These are phyloP conservation scores for Microplitis deprimator DNA, from an alignment of 2,888 invertebrate species.

Conservation along the genomic window DNA sequence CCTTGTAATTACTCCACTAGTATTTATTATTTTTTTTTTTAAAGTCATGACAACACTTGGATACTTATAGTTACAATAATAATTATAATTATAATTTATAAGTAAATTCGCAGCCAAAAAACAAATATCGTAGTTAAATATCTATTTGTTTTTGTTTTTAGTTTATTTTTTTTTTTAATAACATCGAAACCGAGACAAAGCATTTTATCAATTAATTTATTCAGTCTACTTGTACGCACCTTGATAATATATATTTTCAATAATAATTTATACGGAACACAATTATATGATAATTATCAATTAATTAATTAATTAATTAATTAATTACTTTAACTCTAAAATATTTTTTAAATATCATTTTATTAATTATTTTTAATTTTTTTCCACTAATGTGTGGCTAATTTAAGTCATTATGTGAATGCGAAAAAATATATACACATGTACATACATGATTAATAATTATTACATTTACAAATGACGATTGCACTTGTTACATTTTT, in stretches of 20 bases:
- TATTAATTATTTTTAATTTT: conserved; percentile 16
- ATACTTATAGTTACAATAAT: neutral
- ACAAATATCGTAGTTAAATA: neutral
- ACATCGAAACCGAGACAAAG: neutral
- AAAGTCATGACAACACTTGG: neutral
- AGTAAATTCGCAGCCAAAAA: conserved; percentile 6
- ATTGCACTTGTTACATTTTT: conserved; percentile 21
- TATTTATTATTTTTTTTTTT: neutral
- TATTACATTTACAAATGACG: conserved; percentile 25
- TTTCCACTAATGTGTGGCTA: conserved; percentile 19
- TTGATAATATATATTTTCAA: conserved; percentile 31
- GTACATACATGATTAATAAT: conserved; percentile 35
- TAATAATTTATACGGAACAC: conserved; percentile 38
- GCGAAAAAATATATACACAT: conserved; percentile 41
- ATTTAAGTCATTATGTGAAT: conserved; percentile 34
- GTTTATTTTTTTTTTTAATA: conserved; percentile 20
- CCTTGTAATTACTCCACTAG: neutral
- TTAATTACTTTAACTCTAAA: conserved; percentile 31
- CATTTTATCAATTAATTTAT: conserved; percentile 38
- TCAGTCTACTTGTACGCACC: conserved; percentile 40
- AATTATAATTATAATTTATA: neutral
- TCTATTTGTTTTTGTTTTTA: conserved; percentile 11
- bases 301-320: conserved; percentile 16
- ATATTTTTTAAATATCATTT: neutral
- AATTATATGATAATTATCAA: conserved; percentile 28